These are phyloP conservation scores for Leucoraja ocellata DNA, from an alignment of 2,797 vertebrate species.

Conservation along the genomic window DNA sequence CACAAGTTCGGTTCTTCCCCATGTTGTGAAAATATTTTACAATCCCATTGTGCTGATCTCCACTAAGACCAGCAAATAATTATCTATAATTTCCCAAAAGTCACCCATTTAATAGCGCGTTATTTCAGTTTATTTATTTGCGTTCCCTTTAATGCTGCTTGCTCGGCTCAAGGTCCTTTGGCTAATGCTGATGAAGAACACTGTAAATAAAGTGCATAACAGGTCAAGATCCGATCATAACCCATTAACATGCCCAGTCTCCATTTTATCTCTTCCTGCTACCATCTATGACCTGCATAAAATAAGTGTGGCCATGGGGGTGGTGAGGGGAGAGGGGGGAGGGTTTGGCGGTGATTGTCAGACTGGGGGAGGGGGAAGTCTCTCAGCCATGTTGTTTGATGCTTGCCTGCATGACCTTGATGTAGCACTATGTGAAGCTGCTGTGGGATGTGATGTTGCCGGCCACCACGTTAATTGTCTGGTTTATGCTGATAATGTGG, in stretches of 20 bases:
- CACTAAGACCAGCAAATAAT: neutral
- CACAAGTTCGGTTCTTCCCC: neutral
- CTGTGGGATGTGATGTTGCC: neutral
- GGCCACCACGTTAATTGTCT: conserved; percentile 34
- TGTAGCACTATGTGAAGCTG: conserved; percentile 33
- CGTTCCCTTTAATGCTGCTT: neutral
- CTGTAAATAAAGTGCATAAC: neutral
- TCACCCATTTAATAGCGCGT: neutral
- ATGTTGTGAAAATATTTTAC: neutral
- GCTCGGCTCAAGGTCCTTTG: neutral
- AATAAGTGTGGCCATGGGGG: neutral
- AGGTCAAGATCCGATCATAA: neutral
- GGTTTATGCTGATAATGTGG: conserved; percentile 24
- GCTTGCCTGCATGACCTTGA: conserved; percentile 31
- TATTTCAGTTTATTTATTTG: neutral
- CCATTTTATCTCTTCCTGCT: conserved; percentile 27
- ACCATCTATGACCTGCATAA: conserved; percentile 6
- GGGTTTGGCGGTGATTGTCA: neutral
- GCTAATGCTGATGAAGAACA: neutral
- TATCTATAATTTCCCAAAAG: neutral
- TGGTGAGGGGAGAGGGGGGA: too few relatives aligned
- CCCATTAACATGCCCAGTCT: conserved; percentile 23
- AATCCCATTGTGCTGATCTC: neutral
- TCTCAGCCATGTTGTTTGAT: conserved; percentile 34
- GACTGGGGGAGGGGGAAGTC: neutral